These are phyloP conservation scores for Rafetus swinhoei DNA, from an alignment of 2,113 vertebrate genomes.

Conservation along the genomic window DNA sequence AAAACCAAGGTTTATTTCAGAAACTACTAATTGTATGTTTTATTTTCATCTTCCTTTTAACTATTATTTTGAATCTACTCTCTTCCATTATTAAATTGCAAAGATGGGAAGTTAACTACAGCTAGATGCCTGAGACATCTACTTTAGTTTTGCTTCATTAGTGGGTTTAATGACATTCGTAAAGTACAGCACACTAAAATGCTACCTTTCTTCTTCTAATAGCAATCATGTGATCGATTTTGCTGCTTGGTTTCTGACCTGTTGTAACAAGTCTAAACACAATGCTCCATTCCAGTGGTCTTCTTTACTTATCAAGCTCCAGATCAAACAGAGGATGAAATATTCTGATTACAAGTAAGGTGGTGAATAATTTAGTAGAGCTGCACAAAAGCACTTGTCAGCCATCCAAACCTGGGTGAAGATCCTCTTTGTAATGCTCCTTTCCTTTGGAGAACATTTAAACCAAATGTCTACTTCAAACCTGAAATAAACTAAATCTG, in stretches of 20 bases:
- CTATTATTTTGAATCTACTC: constrained; percentile 13
- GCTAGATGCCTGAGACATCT: neutral
- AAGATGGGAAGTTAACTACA: neutral
- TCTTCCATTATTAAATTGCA: constrained; percentile 32
- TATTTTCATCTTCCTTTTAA: neutral
- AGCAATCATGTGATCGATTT: neutral
- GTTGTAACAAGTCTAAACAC: constrained; percentile 25
- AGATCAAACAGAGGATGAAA: constrained; percentile 25
- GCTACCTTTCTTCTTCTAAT: neutral
- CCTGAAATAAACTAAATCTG: constrained; percentile 29
- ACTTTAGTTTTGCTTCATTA: neutral
- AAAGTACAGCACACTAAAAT: neutral
- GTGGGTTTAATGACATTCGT: neutral
- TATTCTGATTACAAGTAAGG: constrained; percentile 44
- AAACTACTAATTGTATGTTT: neutral
- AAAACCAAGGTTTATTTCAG: neutral
- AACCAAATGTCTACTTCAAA: constrained; percentile 37
- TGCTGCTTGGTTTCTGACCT: neutral
- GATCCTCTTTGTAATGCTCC: constrained; percentile 14
- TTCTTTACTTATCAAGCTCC: neutral
- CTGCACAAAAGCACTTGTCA: constrained; percentile 29
- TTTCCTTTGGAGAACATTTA: constrained; percentile 30
- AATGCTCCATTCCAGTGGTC: neutral
- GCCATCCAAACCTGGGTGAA: constrained; percentile 9
- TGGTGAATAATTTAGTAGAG: constrained; percentile 41